Base-by-base conservation (phyloP, 2,113 vertebrate genomes). In the Prolemur simus region DNA sequence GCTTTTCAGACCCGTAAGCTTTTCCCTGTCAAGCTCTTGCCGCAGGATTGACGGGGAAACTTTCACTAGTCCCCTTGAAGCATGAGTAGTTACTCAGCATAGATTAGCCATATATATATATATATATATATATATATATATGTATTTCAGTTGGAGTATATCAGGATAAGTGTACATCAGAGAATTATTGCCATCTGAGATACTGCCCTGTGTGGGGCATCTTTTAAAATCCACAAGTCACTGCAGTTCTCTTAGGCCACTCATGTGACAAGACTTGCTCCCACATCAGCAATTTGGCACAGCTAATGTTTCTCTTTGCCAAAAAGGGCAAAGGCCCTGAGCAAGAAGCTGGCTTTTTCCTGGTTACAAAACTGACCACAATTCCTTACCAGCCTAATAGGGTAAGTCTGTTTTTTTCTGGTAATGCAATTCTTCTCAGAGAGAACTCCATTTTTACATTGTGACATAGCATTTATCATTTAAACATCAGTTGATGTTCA, bases 311-410 rank as follows among this genome's bases (percentile, higher is more conserved):
- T 15, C 4, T 73, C 78, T 45, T 68, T 92, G 98, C 99, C 99
- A 99, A 98, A 97, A 97, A 96, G 99, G 98, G 97, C 98, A 99
- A 98, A 99, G 98, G 98, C 97, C 96, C 96, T 96, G 97, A 97
- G 91, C 80, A 95, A 98, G 98, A 97, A 98, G 98, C 96, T 98
- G 98, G 98, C 98, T 95, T 98, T 96, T 98, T 97, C 98, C 98
- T 98, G 98, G 98, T 98, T 98, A 98, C 98, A 98, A 98, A 99
- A 99, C 87, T 84, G 92, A 98, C 97, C 27, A 83, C 98, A 98
- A 97, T 98, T 98, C 98, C 98, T 96, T 42, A 94, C 98, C 98
- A 97, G 71, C 96, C 97, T 98, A 97, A 97, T 94, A 97, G 93
- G 77, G 84, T 97, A 85, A 63, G 47, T 85, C 88, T 63, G 27